phyloP scores from a whole-genome alignment of 2,113 vertebrate genomes.

The Solenodon paradoxus region DNA sequence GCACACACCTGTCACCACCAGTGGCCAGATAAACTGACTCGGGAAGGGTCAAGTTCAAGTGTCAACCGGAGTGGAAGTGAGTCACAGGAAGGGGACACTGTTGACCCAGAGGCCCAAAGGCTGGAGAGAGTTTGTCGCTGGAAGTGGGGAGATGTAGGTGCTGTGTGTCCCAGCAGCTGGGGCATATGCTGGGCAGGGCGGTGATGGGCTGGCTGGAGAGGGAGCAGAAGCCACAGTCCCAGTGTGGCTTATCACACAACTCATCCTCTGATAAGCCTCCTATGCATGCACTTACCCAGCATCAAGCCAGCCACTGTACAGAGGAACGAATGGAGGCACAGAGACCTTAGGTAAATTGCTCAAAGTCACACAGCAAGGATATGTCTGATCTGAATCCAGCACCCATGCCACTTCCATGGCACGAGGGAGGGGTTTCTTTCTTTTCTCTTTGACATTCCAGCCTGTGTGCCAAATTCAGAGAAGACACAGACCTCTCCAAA shows the following conservation, averaged over 20 bases:
- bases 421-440: neutral
- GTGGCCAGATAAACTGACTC: neutral
- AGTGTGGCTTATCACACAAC: neutral
- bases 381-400: neutral
- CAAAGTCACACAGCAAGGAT: neutral
- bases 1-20: neutral
- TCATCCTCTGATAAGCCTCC: neutral
- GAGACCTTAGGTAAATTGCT: neutral
- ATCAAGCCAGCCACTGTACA: neutral
- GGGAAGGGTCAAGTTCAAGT: neutral
- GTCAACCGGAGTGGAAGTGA: neutral
- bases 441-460: neutral
- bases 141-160: neutral
- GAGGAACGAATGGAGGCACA: neutral
- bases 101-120: neutral
- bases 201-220: neutral
- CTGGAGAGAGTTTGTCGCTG: neutral
- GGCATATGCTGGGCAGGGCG: neutral
- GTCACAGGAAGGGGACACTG: neutral
- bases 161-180: neutral
- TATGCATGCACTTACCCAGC: neutral
- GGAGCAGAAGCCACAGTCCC: neutral
- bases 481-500: neutral
- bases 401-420: neutral
- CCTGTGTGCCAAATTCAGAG: neutral